Conservation (phyloP, 2,113 vertebrate species). For the Ornithorhynchus anatinus region DNA sequence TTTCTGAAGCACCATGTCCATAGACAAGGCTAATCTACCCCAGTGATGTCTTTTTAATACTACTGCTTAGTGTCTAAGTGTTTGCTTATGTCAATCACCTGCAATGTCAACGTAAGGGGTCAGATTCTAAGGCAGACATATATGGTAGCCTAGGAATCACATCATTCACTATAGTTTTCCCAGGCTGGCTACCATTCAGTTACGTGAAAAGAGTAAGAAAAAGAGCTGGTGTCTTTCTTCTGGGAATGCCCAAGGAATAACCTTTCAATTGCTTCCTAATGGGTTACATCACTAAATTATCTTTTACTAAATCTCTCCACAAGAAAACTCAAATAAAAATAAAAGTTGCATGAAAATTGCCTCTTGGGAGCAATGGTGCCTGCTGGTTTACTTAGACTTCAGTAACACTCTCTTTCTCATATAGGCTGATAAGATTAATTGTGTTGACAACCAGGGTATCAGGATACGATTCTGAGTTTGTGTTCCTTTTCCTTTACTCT, state of each 20-base stretch:
- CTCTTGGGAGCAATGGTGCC: neutral
- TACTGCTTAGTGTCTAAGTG: constrained; percentile 32
- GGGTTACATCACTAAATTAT: constrained; percentile 18
- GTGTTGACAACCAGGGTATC: no score
- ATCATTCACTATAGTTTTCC: constrained; percentile 7
- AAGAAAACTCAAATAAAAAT: constrained; percentile 4
- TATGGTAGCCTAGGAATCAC: constrained; percentile 13
- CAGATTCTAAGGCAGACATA: constrained; percentile 3
- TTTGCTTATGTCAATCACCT: constrained; percentile 71
- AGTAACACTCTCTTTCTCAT: neutral
- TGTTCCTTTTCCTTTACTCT: no score
- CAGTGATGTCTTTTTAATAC: constrained; percentile 55
- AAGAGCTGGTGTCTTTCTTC: constrained; percentile 22
- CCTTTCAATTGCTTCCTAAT: constrained; percentile 18
- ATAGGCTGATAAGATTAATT: no score
- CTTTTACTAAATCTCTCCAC: constrained; percentile 3
- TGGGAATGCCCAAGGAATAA: constrained; percentile 16
- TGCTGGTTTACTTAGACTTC: constrained; percentile 5
- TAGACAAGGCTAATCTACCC: constrained; percentile 26
- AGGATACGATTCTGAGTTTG: no score
- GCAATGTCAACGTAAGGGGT: constrained; percentile 54
- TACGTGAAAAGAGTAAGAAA: constrained; percentile 3
- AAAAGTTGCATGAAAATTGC: constrained; percentile 22
- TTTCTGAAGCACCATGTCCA: constrained; percentile 34
- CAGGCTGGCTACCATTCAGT: constrained; percentile 22